Evolutionary conservation across 2,113 vertebrate species (phyloP).

Genomic region (Zapornia atra): DNA sequence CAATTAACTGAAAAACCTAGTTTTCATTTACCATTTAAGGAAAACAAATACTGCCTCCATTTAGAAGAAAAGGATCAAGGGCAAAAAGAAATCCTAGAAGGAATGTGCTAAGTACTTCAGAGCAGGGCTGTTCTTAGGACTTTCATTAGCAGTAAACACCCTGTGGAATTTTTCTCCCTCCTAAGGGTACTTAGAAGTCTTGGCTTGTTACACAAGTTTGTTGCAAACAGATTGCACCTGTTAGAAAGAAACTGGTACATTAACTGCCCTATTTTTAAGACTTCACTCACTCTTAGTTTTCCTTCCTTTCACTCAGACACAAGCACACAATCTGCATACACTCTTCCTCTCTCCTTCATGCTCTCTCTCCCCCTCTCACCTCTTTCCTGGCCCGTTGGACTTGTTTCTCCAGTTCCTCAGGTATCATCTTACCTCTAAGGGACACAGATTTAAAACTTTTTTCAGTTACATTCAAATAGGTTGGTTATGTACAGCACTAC

Average conservation of each 20-base stretch:
- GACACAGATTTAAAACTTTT: slow-evolving; percentile 74
- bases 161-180: neutral
- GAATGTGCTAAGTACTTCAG: neutral
- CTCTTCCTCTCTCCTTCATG: neutral
- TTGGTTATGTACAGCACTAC: slow-evolving; percentile 9
- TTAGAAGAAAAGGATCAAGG: neutral
- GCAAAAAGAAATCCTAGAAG: slow-evolving; percentile 8
- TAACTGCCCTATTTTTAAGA: slow-evolving; percentile 16
- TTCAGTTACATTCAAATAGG: slow-evolving; percentile 63
- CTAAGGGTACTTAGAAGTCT: neutral
- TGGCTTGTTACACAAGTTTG: neutral
- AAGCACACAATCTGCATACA: neutral
- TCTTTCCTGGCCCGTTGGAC: slow-evolving; percentile 78
- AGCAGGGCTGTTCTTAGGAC: neutral
- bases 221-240: neutral
- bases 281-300: neutral
- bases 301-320: neutral
- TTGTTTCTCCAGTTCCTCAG: slow-evolving; percentile 83
- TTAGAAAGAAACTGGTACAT: neutral
- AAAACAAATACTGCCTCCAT: neutral
- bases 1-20: neutral
- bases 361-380: slow-evolving; percentile 73
- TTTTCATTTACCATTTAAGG: neutral
- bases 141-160: neutral
- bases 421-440: slow-evolving; percentile 88